Evolutionary conservation across 2,797 vertebrate genomes (phyloP), one percentile per base, ranked within the genome.

Genomic region (Pseudochaenichthys georgianus): DNA sequence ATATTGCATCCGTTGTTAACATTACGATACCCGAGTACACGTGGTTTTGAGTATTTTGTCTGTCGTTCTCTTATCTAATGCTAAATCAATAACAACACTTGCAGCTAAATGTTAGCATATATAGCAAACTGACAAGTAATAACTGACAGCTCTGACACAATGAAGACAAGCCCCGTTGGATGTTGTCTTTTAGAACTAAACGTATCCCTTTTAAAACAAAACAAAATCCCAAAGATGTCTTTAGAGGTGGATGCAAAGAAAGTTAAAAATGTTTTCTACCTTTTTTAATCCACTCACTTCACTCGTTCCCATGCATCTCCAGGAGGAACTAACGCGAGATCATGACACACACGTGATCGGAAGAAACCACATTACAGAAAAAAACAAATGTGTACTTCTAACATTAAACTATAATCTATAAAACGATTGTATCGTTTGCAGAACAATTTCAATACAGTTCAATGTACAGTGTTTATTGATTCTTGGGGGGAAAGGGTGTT

Each of bases 341-440:
- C 9, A 46, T 0, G 4, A 1, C 5, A 5, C 3, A 3, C 74
- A 86, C 91, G 92, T 84, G 76, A 93, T 70, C 77, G 83, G 95
- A 90, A 76, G 45, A 83, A 89, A 92, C 95, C 94, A 95, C 6
- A 1, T 70, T 38, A 3, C 0, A 13, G n/a, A 5, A 45, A 48
- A 28, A 11, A 4, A 7, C 0, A 0, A 13, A 1, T 46, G 64
- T 64, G 57, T 2, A 7, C 0, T 34, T 71, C 6, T 2, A 15
- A 10, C 1, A 11, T 28, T 12, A 21, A 57, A 9, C 5, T 12
- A 9, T 10, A 4, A 0, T 5, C 0, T 6, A 5, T 64, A 0
- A 13, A 5, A 48, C 2, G 0, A 7, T 19, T 43, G 0, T 8
- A 12, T 48, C 9, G 2, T 42, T 38, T 47, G 16, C 0, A 0